Base-by-base conservation (phyloP, 1,140 invertebrate genomes). In the Zaprionus taronus region DNA sequence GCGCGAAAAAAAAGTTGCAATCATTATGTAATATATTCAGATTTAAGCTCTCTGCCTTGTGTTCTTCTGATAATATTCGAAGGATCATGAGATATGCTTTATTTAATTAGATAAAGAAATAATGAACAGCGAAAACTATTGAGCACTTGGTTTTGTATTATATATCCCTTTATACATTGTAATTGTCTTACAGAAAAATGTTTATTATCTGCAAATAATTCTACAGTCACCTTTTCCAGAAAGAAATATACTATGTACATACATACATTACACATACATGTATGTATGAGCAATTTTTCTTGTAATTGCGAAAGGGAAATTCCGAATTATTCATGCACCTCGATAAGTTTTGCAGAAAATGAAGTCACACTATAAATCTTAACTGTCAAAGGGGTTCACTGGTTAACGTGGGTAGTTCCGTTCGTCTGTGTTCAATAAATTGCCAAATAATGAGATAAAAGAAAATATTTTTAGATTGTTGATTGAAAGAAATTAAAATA, bases 291-390 rank as follows among this genome's bases (percentile, higher is more conserved):
- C 7, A 51, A 11, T 24, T 24, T 51, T 51, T 9, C 2, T 41
- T 9, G n/a, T 2, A 55, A 44, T 47, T 56, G 17, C 58, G 34
- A 62, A 20, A 36, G 22, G 47, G 60, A 41, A 63, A n/a, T 47
- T 34, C 44, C 6, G 14, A 51, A 20, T 51, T 24, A 51, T 20
- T 22, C 20, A 51, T 22, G 4, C 20, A 22, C 20, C 4, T 51
- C 47, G 20, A 51, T 51, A 20, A 24, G 12, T 22, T 51, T 24
- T 51, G 22, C 47, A 51, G 22, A 51, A 20, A 20, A 51, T 51
- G 20, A 51, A 51, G 22, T 51, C 17, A 24, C 17, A 5, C 9
- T 4, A 24, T 24, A 51, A 51, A 51, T 51, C 20, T 51, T 51
- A 51, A 24, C 20, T 51, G 47, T 20, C 17, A 51, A 24, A 22